phyloP scores from a whole-genome alignment of 2,888 invertebrate genomes.

The Timema podura region DNA sequence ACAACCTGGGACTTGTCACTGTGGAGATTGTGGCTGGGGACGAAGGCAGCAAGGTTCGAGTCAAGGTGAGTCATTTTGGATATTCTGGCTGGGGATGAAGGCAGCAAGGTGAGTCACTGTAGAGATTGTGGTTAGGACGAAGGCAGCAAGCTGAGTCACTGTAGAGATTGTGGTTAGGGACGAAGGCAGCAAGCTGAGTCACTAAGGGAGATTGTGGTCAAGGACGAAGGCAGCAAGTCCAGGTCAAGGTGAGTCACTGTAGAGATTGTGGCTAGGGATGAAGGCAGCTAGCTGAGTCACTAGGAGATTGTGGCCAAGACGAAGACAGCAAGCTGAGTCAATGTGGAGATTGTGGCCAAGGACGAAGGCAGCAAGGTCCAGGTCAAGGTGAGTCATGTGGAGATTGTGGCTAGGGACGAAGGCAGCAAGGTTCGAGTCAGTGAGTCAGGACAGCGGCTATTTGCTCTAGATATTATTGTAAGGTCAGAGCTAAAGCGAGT shows the following conservation, averaged over 20 bases:
- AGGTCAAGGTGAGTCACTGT: conserved; percentile 36
- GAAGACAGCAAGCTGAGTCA: no score
- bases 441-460: no score
- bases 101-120: conserved; percentile 35
- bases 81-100: conserved; percentile 26
- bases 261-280: conserved; percentile 39
- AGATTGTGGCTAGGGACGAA: conserved; percentile 43
- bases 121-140: conserved; percentile 39
- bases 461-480: no score
- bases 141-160: conserved; percentile 43
- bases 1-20: conserved; percentile 43
- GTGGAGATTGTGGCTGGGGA: conserved; percentile 44
- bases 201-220: no score
- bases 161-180: conserved; percentile 44
- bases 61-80: conserved; percentile 22
- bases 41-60: conserved; percentile 34
- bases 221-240: conserved; percentile 33
- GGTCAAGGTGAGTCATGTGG: conserved; percentile 44
- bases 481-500: no score
- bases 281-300: conserved; percentile 44
- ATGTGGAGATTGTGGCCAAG: conserved; percentile 23
- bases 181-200: conserved; percentile 34
- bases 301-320: conserved; percentile 43
- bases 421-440: conserved; percentile 25
- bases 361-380: conserved; percentile 43